Conservation (phyloP, 2,888 invertebrate species). For the Megastigmus dorsalis region DNA sequence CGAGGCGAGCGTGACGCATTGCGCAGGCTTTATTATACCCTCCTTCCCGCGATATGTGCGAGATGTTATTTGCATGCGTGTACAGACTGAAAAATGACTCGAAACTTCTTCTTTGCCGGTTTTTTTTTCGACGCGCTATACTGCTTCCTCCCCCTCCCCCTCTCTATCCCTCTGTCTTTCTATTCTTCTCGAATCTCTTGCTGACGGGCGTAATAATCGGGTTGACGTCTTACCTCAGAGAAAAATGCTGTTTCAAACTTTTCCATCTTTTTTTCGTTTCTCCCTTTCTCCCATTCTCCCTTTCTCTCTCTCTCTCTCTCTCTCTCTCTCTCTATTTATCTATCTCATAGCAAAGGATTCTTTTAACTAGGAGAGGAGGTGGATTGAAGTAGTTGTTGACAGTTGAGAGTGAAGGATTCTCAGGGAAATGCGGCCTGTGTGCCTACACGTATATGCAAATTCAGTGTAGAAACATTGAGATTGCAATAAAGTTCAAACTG, state of each 20-base stretch:
- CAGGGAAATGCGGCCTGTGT: no score
- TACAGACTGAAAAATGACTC: constrained; percentile 23
- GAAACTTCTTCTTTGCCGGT: not conserved
- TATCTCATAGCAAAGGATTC: no score
- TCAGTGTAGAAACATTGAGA: no score
- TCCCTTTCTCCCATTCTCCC: not conserved
- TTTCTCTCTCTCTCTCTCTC: constrained; percentile 8
- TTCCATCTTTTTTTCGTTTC: no score
- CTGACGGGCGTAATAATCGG: constrained; percentile 21
- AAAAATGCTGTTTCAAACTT: not conserved
- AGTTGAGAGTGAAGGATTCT: no score
- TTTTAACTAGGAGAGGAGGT: no score
- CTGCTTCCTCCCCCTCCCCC: no score
- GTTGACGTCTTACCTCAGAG: constrained; percentile 17
- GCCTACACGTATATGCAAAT: no score
- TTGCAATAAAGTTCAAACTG: no score
- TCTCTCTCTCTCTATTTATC: not conserved
- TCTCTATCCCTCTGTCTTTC: not conserved
- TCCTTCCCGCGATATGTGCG: not conserved
- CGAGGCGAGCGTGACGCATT: constrained; percentile 53
- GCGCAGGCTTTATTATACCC: constrained; percentile 54
- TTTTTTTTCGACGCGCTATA: no score
- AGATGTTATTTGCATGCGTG: not conserved
- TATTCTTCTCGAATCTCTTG: not conserved
- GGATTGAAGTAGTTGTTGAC: no score